These are phyloP conservation scores for Otus sunia DNA, from an alignment of 2,113 vertebrate species.

Conservation along the genomic window DNA sequence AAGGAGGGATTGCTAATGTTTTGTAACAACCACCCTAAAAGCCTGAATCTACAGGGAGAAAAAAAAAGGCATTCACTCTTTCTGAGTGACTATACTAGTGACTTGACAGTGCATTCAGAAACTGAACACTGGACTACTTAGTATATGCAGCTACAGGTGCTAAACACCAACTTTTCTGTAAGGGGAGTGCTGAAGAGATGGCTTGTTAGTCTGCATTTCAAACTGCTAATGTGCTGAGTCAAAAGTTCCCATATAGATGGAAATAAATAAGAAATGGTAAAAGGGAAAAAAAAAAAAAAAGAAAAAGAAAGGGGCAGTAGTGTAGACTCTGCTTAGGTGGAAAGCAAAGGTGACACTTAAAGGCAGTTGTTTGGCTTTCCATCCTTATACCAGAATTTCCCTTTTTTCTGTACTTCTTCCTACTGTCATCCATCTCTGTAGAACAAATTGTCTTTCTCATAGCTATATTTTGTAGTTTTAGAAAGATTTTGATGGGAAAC, in stretches of 20 bases:
- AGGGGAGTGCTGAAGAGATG: neutral
- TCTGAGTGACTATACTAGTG: neutral
- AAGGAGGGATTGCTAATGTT: neutral
- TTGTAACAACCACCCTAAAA: neutral
- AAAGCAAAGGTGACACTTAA: neutral
- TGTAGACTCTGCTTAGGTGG: neutral
- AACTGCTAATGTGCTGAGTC: fast-evolving
- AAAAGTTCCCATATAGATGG: neutral
- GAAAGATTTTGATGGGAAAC: neutral
- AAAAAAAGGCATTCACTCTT: neutral
- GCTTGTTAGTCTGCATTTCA: neutral
- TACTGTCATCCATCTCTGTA: neutral
- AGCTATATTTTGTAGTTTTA: neutral
- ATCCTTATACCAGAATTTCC: neutral
- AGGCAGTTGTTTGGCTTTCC: neutral
- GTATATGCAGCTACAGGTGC: neutral
- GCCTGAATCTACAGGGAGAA: neutral
- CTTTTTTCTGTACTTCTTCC: neutral
- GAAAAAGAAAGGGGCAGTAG: neutral
- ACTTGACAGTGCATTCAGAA: neutral
- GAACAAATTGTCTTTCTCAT: neutral
- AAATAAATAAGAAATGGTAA: neutral
- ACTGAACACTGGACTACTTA: neutral
- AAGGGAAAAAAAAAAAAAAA: neutral
- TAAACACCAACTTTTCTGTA: neutral